Percentiles rank a stretch among this genome's conserved stretches.
phyloP scores from a whole-genome alignment of 2,888 invertebrate species.

The Encarsia formosa region DNA sequence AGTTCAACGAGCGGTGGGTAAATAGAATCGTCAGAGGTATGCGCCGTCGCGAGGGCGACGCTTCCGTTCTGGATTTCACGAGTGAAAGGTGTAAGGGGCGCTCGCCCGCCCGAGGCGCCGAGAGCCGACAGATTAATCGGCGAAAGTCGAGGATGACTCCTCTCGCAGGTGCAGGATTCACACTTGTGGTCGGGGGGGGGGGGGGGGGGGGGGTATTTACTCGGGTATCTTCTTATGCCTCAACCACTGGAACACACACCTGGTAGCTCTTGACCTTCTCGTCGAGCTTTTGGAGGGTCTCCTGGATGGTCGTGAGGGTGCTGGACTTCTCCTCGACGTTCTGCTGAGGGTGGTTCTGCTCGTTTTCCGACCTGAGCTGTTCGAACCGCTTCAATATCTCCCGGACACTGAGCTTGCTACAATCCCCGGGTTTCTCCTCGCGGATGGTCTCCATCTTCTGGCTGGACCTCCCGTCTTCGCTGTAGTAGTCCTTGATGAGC shows the following conservation, averaged over 20 bases:
- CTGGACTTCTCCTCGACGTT: constrained; percentile 39
- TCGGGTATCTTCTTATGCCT: no score
- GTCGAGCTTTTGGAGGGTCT: constrained; percentile 51
- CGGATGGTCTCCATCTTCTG: constrained; percentile 54
- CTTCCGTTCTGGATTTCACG: constrained; percentile 29
- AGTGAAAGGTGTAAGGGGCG: constrained; percentile 25
- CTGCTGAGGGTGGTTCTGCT: constrained; percentile 24
- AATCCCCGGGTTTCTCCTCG: constrained; percentile 73
- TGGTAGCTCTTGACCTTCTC: constrained; percentile 51
- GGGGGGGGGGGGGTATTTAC: not conserved
- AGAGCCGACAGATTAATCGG: constrained; percentile 22
- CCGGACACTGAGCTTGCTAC: constrained; percentile 75
- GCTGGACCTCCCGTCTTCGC: constrained; percentile 30
- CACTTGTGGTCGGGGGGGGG: no score
- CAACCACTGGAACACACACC: constrained; percentile 37
- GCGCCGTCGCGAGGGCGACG: constrained; percentile 1
- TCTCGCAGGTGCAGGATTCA: no score
- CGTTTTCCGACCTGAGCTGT: constrained; percentile 55
- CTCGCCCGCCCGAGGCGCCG: not conserved
- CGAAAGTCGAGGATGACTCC: constrained; percentile 18
- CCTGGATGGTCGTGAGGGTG: constrained; percentile 49
- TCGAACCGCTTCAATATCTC: constrained; percentile 80
- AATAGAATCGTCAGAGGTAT: not conserved
- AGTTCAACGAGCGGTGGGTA: no score
- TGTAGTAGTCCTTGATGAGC: constrained; percentile 44